These are phyloP conservation scores for Solea senegalensis DNA, from an alignment of 2,113 vertebrate genomes.

Conservation along the genomic window DNA sequence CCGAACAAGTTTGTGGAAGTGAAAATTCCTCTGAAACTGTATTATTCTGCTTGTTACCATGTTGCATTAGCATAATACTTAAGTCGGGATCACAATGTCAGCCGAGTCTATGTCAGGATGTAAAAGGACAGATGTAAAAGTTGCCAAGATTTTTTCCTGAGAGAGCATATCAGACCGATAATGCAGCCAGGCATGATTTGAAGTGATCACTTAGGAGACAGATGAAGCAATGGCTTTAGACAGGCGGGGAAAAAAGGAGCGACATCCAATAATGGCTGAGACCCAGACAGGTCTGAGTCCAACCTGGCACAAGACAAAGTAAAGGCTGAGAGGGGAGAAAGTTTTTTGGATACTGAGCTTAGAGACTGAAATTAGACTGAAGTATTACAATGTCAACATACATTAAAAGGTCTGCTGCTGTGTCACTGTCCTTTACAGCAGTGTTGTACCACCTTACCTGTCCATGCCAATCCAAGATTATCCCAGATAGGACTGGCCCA, in stretches of 20 bases:
- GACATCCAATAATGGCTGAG: background rate
- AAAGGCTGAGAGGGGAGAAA: background rate
- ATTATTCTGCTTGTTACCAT: too few relatives aligned
- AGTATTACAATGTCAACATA: background rate
- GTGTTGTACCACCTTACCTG: background rate
- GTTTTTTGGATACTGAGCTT: background rate
- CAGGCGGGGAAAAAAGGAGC: background rate
- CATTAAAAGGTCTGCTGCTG: background rate
- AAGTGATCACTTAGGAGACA: conserved; percentile 1
- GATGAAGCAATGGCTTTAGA: conserved; percentile 12
- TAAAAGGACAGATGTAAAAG: too few relatives aligned
- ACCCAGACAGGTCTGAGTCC: background rate
- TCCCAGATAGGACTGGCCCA: conserved; percentile 33
- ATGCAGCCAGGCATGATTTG: too few relatives aligned
- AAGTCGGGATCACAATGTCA: too few relatives aligned
- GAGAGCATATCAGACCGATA: too few relatives aligned
- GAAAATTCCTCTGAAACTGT: too few relatives aligned
- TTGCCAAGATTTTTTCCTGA: too few relatives aligned
- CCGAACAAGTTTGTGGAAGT: too few relatives aligned
- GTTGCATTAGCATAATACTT: too few relatives aligned
- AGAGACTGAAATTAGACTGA: background rate
- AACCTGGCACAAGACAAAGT: background rate
- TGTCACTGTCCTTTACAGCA: conserved; percentile 6
- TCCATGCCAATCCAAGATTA: conserved; percentile 19
- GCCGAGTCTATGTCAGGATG: too few relatives aligned